Conservation (phyloP, 2,888 invertebrate species). For the Phlogophora meticulosa region DNA sequence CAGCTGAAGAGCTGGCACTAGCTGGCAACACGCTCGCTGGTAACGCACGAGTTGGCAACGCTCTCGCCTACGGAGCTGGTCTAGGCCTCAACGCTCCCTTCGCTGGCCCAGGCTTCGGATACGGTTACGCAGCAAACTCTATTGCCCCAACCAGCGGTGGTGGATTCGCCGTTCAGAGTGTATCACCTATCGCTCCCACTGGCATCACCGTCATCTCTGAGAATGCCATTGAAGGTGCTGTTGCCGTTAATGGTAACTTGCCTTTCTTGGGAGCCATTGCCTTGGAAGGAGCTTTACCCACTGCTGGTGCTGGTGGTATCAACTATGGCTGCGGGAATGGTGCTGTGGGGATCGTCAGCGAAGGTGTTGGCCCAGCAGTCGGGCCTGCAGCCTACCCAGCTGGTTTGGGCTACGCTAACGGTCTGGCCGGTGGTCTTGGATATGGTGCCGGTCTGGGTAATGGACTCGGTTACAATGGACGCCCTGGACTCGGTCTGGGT, state of each 20-base stretch:
- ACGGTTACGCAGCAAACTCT: conserved; percentile 20
- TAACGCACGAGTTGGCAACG: conserved; percentile 23
- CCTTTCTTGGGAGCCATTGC: conserved; percentile 69
- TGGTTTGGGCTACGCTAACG: conserved; percentile 22
- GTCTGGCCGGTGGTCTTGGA: conserved; percentile 30
- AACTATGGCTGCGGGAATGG: conserved; percentile 76
- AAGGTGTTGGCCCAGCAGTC: conserved; percentile 50
- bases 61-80: conserved; percentile 28
- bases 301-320: conserved; percentile 71
- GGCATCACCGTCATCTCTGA: conserved; percentile 71
- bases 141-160: conserved; percentile 63
- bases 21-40: conserved; percentile 5
- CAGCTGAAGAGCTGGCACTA: conserved; percentile 56
- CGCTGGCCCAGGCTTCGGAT: background rate
- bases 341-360: conserved; percentile 70
- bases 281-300: conserved; percentile 68
- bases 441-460: conserved; percentile 30
- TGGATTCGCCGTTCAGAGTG: conserved; percentile 64
- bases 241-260: conserved; percentile 63
- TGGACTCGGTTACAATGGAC: conserved; percentile 42
- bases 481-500: conserved; percentile 32
- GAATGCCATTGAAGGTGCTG: conserved; percentile 67
- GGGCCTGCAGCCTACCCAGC: conserved; percentile 16
- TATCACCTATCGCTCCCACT: conserved; percentile 71
- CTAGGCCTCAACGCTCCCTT: conserved; percentile 18